phyloP scores from a whole-genome alignment of 2,113 vertebrate species.

The Balaenoptera acutorostrata region DNA sequence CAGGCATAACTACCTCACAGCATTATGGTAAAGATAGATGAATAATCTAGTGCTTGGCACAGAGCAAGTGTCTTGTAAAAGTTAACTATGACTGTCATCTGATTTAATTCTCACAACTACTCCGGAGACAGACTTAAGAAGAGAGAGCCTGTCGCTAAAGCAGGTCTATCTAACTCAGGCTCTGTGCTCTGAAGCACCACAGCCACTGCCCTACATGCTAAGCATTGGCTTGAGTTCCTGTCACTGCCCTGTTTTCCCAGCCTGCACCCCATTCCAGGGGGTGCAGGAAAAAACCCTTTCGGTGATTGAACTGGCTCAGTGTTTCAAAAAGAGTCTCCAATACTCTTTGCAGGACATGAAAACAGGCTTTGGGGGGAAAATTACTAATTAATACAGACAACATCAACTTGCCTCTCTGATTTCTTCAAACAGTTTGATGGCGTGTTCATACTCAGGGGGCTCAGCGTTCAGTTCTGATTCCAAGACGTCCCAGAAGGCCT shows the following conservation, averaged over 20 bases:
- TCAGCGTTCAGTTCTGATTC: conserved; percentile 89
- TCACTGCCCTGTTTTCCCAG: too few relatives aligned
- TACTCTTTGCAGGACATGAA: neutral
- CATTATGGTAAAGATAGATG: neutral
- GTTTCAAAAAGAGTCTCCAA: neutral
- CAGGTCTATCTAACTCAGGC: neutral
- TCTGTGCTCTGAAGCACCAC: neutral
- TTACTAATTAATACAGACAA: neutral
- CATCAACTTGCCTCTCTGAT: conserved; percentile 88
- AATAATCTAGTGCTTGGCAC: neutral
- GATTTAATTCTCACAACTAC: neutral
- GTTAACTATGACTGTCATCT: neutral
- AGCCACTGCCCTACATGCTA: neutral
- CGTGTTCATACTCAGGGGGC: conserved; percentile 90
- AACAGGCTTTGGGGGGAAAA: neutral
- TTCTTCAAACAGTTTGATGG: conserved; percentile 92
- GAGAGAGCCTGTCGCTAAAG: neutral
- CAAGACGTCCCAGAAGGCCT: conserved; percentile 94
- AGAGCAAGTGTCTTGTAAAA: neutral
- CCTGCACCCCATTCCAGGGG: neutral
- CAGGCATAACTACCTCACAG: neutral
- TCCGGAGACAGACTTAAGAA: neutral
- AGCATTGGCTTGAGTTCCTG: neutral
- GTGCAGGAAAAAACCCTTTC: neutral
- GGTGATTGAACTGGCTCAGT: neutral